Evolutionary conservation across 2,888 invertebrate species (phyloP), one percentile per base, ranked within the genome.

Genomic region (Exephanes ischioxanthus): DNA sequence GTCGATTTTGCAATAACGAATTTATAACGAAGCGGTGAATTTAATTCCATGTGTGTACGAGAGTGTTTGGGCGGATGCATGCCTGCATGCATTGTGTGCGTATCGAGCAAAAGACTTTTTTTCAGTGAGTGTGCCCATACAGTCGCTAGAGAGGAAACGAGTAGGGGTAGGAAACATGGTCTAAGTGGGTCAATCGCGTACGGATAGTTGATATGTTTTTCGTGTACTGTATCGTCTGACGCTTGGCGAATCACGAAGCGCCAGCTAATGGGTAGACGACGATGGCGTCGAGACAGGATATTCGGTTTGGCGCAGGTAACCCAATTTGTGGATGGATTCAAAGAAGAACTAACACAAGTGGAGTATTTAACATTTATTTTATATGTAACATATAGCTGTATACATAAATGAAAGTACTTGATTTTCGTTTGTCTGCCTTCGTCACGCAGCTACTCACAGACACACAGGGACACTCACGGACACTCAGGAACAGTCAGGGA

Each of bases 151-250:
- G 71, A 75, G 75, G 68, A 78, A 26, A 55, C 55, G 77, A 72
- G 83, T 83, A 77, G 78, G 68, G 78, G 58, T 73, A 55, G 79
- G 81, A 87, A 88, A 88, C 87, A 88, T 87, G 68, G 82, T 84
- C 84, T 87, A 91, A 91, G 86, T 89, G 76, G 89, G 89, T 88
- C 90, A 84, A 77, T 53, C 30, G 48, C 37, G 51, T 63, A 72
- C 71, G 63, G 63, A 61, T 66, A 14, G 30, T 68, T 45, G 37
- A 30, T 55, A 41, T 67, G 67, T 11, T 55, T 67, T 53, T 78
- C 14, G 66, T 67, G 66, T 67, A 41, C 41, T 11, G 66, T 11
- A 41, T 14, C 22, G 19, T 67, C 41, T 0, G 37, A 41, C 19
- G 37, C 26, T 67, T 19, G 19, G 37, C 41, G 58, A 41, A 45